Conservation (phyloP, 2,888 invertebrate genomes). For the Hydroisotoma schaefferi region DNA sequence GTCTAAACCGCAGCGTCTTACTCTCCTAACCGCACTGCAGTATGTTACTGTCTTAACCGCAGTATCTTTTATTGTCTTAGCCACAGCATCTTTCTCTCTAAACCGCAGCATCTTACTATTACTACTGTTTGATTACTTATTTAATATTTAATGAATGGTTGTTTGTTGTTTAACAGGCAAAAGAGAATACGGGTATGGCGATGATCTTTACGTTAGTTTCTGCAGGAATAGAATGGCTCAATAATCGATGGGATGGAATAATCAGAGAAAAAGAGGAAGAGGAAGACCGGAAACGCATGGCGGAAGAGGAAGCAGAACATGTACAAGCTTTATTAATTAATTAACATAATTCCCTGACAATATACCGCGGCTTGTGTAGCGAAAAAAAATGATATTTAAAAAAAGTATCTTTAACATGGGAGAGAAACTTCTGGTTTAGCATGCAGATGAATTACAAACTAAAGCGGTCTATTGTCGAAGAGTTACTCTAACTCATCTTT, state of each 20-base stretch:
- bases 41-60: no score
- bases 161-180: conserved; percentile 58
- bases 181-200: conserved; percentile 92
- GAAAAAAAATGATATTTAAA: no score
- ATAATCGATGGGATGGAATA: conserved; percentile 74
- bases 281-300: conserved; percentile 53
- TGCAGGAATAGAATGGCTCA: conserved; percentile 88
- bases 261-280: conserved; percentile 69
- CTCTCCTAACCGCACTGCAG: no score
- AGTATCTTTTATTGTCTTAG: no score
- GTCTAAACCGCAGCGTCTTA: no score
- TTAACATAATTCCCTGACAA: conserved; percentile 2
- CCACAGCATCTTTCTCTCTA: no score
- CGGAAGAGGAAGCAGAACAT: conserved; percentile 81
- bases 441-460: neutral
- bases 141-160: neutral
- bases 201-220: conserved; percentile 96
- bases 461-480: neutral
- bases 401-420: neutral
- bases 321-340: conserved; percentile 54
- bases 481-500: no score
- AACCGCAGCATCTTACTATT: no score
- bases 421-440: neutral
- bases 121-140: neutral
- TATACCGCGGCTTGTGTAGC: no score